Evolutionary conservation across 92 coral and sea anemone species (phyloP).

Genomic region (Porites evermanni): DNA sequence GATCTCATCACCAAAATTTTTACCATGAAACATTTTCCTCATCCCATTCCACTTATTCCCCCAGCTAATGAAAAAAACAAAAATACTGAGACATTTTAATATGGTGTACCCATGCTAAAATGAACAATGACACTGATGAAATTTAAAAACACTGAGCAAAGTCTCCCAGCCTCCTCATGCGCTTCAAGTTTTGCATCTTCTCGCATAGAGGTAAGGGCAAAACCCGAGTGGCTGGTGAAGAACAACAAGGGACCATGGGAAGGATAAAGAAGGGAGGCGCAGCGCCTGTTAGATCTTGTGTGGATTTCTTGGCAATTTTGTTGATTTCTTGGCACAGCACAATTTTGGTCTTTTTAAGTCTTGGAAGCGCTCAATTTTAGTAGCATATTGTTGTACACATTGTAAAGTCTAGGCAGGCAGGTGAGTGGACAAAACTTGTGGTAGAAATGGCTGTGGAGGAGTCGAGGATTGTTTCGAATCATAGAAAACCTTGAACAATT

Average conservation of each 20-base stretch:
- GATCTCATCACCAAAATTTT: too few species aligned
- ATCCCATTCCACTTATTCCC: too few species aligned
- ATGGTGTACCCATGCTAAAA: too few species aligned
- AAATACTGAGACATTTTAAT: too few species aligned
- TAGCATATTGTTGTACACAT: not conserved
- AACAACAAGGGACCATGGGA: not conserved
- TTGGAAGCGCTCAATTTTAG: not conserved
- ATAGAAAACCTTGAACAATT: conserved; percentile 8
- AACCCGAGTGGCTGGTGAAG: conserved; percentile 2
- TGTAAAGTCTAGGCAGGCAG: not conserved
- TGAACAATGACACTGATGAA: too few species aligned
- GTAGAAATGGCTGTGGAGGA: not conserved
- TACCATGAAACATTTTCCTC: too few species aligned
- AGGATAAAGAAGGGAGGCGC: not conserved
- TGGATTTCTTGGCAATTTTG: conserved; percentile 29
- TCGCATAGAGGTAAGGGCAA: not conserved
- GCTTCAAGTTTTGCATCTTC: too few species aligned
- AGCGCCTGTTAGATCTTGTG: conserved; percentile 33
- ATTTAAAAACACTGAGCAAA: too few species aligned
- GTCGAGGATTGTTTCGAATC: conserved; percentile 12
- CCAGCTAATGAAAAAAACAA: too few species aligned
- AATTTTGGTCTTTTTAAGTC: not conserved
- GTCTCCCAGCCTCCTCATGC: too few species aligned
- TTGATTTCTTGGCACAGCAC: conserved; percentile 16
- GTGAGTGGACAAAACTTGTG: not conserved